Evolutionary conservation across 2,888 invertebrate species (phyloP).

Genomic region (Anorthoa munda): DNA sequence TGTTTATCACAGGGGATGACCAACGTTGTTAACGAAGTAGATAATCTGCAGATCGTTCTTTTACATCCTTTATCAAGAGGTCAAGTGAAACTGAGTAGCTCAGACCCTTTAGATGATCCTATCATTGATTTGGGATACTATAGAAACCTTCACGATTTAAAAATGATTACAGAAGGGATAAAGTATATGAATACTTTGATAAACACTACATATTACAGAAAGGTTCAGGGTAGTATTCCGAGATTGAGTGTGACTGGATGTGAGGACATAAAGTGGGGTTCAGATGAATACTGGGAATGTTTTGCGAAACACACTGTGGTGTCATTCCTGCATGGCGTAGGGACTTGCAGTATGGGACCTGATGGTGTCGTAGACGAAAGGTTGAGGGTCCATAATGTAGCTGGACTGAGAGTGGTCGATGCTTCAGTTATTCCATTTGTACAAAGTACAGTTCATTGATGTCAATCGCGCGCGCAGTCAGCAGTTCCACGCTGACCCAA

Average conservation of each 20-base stretch:
- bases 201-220: constrained; percentile 78
- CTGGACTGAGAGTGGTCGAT: constrained; percentile 81
- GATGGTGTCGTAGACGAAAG: constrained; percentile 82
- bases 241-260: constrained; percentile 88
- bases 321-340: constrained; percentile 92
- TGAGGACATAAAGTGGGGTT: constrained; percentile 83
- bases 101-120: constrained; percentile 79
- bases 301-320: constrained; percentile 89
- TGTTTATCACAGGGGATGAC: constrained; percentile 75
- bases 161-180: constrained; percentile 73
- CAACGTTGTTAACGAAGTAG: constrained; percentile 77
- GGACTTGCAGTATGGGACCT: constrained; percentile 84
- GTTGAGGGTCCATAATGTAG: constrained; percentile 78
- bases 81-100: constrained; percentile 77
- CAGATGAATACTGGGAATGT: constrained; percentile 92
- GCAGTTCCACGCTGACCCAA: too few species aligned
- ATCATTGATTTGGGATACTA: constrained; percentile 80
- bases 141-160: constrained; percentile 76
- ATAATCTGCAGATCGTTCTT: constrained; percentile 71
- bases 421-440: constrained; percentile 87
- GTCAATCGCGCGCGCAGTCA: too few species aligned
- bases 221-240: constrained; percentile 73
- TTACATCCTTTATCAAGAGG: constrained; percentile 83
- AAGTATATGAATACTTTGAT: constrained; percentile 76
- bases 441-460: too few species aligned